Percentiles rank a stretch among this genome's conserved stretches.
phyloP scores from a whole-genome alignment of 2,797 vertebrate species.

The Alcedo atthis region DNA sequence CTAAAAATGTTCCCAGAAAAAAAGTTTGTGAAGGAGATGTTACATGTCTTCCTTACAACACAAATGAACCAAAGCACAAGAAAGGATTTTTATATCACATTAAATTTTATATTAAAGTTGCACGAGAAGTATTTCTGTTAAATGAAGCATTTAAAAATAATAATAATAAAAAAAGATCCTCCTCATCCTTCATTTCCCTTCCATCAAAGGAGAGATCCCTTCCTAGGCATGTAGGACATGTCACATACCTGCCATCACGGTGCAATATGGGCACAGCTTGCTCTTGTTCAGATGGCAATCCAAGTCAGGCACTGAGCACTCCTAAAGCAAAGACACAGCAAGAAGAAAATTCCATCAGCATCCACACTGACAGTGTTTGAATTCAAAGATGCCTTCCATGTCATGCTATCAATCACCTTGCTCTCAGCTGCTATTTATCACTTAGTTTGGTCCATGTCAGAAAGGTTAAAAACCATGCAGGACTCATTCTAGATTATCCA shows the following conservation, averaged over 20 bases:
- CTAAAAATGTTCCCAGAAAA: neutral
- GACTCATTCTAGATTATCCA: neutral
- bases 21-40: neutral
- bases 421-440: neutral
- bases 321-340: neutral
- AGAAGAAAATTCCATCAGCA: neutral
- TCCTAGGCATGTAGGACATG: fast-evolving
- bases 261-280: neutral
- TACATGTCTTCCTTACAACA: neutral
- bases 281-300: fast-evolving
- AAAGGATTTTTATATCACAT: neutral
- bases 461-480: neutral
- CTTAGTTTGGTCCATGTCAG: neutral
- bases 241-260: neutral
- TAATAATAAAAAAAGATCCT: neutral
- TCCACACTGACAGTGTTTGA: neutral
- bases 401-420: neutral
- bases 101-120: neutral
- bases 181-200: neutral
- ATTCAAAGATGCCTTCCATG: neutral
- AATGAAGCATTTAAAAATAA: neutral
- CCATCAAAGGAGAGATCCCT: neutral
- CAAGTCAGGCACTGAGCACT: neutral
- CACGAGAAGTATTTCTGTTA: neutral
- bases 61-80: neutral